Evolutionary conservation across 92 coral and sea anemone genomes (phyloP), one percentile per base, ranked within the genome.

Genomic region (Anthopleura xanthogrammica): DNA sequence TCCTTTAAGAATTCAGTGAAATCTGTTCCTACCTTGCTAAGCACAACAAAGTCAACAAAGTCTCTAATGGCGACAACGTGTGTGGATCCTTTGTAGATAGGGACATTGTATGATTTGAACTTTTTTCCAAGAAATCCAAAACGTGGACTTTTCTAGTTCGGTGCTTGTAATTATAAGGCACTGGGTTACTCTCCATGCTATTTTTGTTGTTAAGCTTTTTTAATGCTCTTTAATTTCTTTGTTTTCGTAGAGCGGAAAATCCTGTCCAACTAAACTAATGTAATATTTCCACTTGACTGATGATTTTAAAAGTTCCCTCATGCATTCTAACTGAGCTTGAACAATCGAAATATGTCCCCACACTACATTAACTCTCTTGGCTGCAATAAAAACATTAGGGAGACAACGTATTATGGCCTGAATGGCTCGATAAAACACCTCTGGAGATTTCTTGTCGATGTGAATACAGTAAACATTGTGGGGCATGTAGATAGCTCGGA

Each of bases 391-490:
- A 29, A 90, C 97, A 60, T 93, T 90, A 64, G 90, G 86, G 58
- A 93, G 82, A 80, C 94, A 93, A 8, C 60, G 72, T 75, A 78
- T 78, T 11, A 90, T 78, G 55, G 83, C 68, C 40, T 87, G 72
- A 70, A 90, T 88, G 8, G 92, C 88, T 55, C 60, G 80, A 16
- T 82, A 83, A 81, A 85, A 86, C 2, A 55, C 60, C 4, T 9
- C 7, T 19, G 90, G 81, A 41, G 96, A 81, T 11, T 89, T 87
- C 42, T 73, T 71, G 43, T 92, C 96, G 16, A 92, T 85, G 81
- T 90, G 91, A 8, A 92, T 86, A 72, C 96, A 90, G 78, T 92
- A 88, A 46, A 85, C 52, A 55, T 92, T 92, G 22, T 92, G 96
- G 1, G 94, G 96, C 88, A 87, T 85, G 71, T 92, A 90, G 75